Conservation (phyloP, 2,797 vertebrate species). For the Gymnothorax javanicus region DNA sequence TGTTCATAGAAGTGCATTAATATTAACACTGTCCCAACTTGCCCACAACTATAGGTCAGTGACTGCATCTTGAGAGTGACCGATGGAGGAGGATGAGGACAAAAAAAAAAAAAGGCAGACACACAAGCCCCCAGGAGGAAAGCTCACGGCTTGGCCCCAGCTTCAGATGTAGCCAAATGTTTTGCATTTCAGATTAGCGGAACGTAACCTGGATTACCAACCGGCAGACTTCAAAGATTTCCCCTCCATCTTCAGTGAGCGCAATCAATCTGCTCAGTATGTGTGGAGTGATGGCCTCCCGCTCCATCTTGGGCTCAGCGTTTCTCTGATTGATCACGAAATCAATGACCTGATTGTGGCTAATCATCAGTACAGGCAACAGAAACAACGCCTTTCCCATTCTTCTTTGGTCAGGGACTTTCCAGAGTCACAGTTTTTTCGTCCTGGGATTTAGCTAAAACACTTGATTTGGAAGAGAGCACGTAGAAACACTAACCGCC, state of each 20-base stretch:
- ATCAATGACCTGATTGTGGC: constrained; percentile 48
- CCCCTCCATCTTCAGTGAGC: constrained; percentile 26
- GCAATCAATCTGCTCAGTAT: constrained; percentile 44
- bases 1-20: constrained; percentile 50
- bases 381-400: constrained; percentile 45
- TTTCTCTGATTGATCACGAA: constrained; percentile 59
- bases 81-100: not conserved
- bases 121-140: constrained; percentile 8
- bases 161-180: constrained; percentile 20
- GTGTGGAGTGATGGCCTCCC: constrained; percentile 33
- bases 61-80: constrained; percentile 30
- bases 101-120: constrained; percentile 9
- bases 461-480: not conserved
- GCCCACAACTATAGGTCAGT: constrained; percentile 51
- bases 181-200: constrained; percentile 27
- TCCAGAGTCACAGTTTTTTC: not conserved
- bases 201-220: constrained; percentile 33
- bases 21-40: constrained; percentile 52
- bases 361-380: constrained; percentile 48
- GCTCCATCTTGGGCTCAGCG: constrained; percentile 45
- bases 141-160: not conserved
- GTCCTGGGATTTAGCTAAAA: not conserved
- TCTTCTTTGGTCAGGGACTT: not conserved
- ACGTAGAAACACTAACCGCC: not conserved
- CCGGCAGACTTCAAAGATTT: constrained; percentile 27